A percentile compares a stretch with the other conserved stretches of the same genome.
phyloP scores from a whole-genome alignment of 2,888 invertebrate species.

The Cantharis rustica region DNA sequence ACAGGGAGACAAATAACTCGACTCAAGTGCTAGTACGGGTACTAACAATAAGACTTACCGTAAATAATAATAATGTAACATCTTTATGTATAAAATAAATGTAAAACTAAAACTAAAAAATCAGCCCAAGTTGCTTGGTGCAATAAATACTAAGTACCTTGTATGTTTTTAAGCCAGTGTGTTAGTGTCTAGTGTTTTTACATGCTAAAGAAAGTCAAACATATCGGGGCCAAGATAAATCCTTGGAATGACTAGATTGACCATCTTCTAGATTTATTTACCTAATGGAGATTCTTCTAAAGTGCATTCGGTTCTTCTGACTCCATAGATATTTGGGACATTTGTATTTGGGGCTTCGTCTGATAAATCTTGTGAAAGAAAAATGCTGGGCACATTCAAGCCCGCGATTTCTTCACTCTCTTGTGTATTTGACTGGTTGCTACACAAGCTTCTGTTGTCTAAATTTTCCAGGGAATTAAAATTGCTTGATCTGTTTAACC shows the following conservation, averaged over 20 bases:
- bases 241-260: slow-evolving; percentile 16
- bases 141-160: slow-evolving; percentile 28
- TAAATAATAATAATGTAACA: slow-evolving; percentile 16
- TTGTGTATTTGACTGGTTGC: slow-evolving; percentile 27
- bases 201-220: slow-evolving; percentile 46
- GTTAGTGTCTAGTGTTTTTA: slow-evolving; percentile 27
- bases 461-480: slow-evolving; percentile 45
- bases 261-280: slow-evolving; percentile 29
- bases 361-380: neutral
- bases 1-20: slow-evolving; percentile 41
- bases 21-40: slow-evolving; percentile 27
- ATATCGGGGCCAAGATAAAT: slow-evolving; percentile 51
- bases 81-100: slow-evolving; percentile 34
- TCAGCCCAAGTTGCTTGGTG: slow-evolving; percentile 36
- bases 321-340: neutral
- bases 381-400: neutral
- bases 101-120: slow-evolving; percentile 37
- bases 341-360: neutral
- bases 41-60: slow-evolving; percentile 33
- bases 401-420: neutral
- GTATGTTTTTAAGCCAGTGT: slow-evolving; percentile 28
- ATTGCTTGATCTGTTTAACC: slow-evolving; percentile 50
- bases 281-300: slow-evolving; percentile 42
- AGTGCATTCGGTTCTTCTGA: slow-evolving; percentile 37
- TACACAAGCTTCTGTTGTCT: slow-evolving; percentile 37